Base-by-base conservation (phyloP, 2,113 vertebrate genomes). In the Delphinapterus leucas region DNA sequence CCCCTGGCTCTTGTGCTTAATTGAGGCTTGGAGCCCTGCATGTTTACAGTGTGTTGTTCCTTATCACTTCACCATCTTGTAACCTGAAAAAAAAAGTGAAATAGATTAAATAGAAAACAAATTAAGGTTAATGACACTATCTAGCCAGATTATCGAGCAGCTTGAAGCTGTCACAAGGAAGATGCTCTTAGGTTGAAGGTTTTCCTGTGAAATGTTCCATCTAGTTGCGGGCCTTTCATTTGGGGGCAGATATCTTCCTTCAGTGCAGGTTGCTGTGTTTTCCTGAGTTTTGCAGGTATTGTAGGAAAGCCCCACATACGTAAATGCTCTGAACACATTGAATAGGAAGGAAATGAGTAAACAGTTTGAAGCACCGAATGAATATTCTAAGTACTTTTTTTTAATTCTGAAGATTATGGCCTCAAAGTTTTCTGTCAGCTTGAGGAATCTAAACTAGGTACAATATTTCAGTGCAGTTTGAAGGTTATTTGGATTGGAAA, bases 81-180 rank as follows among this genome's bases (percentile, higher is more conserved):
- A 26, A 55, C 58, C 55, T 47, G 70, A 61, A 63, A 80, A 74
- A 38, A 73, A 82, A 60, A 36, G 8, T 36, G 6, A 70, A 85
- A 23, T 33, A 73, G 3, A 18, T 47, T 25, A 92, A 28, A 6
- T 53, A 49, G 80, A 68, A n/a, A 26, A 41, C 2, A 28, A 26
- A 4, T 12, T 44, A 81, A 65, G 71, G 49, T 53, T 86, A 61
- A 38, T 28, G 58, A 47, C 28, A 4, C 1, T 5, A 9, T 67
- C 31, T 23, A 20, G 31, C 44, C 60, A 44, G 6, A 20, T 23
- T 6, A 11, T 9, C 0, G 6, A 26, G 38, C 38, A 6, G 0
- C 55, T 9, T 9, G 31, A 26, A 90, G 65, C 81, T 23, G 1
- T 76, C n/a, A 5, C 84, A 28, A 23, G 41, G 70, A 28, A 5